These are phyloP conservation scores for Cheirogaleus major DNA, from an alignment of 2,797 vertebrate genomes.

Conservation along the genomic window DNA sequence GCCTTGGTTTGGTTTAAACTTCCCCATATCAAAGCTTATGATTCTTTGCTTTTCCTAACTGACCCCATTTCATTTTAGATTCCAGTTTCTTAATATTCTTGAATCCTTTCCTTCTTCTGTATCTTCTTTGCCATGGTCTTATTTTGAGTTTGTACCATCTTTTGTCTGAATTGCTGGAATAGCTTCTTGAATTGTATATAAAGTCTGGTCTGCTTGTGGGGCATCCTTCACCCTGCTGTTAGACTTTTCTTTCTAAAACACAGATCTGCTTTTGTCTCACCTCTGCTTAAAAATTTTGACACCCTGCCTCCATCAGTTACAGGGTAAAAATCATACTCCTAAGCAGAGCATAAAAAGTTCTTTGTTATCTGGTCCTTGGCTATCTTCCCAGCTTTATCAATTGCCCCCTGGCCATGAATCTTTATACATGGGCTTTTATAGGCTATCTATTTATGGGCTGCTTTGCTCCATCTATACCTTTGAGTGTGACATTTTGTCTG, in stretches of 20 bases:
- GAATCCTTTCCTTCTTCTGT: neutral
- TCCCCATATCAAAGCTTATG: neutral
- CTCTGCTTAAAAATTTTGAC: constrained; percentile 38
- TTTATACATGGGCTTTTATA: neutral
- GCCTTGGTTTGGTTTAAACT: neutral
- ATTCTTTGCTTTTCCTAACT: constrained; percentile 1
- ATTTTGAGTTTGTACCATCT: neutral
- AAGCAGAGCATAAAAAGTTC: neutral
- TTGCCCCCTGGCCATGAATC: neutral
- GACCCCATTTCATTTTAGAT: neutral
- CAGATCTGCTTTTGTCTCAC: neutral
- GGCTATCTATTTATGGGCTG: neutral
- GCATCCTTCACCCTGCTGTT: neutral
- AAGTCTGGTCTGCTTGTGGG: neutral
- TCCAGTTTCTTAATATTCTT: constrained; percentile 3
- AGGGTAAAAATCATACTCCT: neutral
- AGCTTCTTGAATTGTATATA: neutral
- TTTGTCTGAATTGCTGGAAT: neutral
- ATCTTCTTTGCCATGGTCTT: neutral
- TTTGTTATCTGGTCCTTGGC: neutral
- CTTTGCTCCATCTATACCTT: constrained; percentile 13
- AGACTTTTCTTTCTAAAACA: neutral
- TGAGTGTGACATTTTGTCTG: neutral
- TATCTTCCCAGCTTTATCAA: neutral
- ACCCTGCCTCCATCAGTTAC: neutral